Evolutionary conservation across 1,140 invertebrate species (phyloP), one percentile per base, ranked within the genome.

Genomic region (Dryas iulia): DNA sequence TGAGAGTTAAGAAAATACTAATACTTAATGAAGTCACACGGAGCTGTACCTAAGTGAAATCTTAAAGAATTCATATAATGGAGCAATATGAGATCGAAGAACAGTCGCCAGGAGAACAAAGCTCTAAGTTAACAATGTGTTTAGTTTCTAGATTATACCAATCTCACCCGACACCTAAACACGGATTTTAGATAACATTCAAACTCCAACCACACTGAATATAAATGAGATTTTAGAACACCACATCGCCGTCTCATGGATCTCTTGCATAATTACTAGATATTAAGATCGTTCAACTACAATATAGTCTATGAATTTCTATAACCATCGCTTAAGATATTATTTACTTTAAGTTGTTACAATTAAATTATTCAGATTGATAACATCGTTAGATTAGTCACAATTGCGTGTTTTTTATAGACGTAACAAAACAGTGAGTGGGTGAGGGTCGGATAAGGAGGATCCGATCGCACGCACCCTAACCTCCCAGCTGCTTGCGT

Each of bases 151-250:
- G 89, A 91, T 91, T 91, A 91, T 79, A 88, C 81, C 86, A 84
- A 89, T 89, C 84, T 84, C 81, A 83, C 73, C 81, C 87, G 83
- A 90, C 89, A 91, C 89, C 89, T 90, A 91, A 91, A 91, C 87
- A 89, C 87, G 86, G 86, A 90, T 90, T 91, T 90, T 84, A 90
- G 89, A 91, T 91, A 91, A 89, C 87, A 91, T 91, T 89, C 84
- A 90, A 89, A 91, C 87, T 85, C 83, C 76, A 74, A 88, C 83
- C 86, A 81, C 86, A 82, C 83, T 91, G 89, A 90, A 91, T 91
- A 90, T 90, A 90, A 90, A 91, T 91, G 87, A 88, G 87, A 89
- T 85, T 89, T 91, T 88, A 86, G 87, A 83, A 79, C 77, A 72
- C 74, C 81, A 69, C 78, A 74, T 69, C 58, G 64, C 77, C 81